Percentiles rank a stretch among this genome's conserved stretches.
Evolutionary conservation across 2,113 vertebrate genomes (phyloP).

Genomic region (Drymodes brunneopygia): DNA sequence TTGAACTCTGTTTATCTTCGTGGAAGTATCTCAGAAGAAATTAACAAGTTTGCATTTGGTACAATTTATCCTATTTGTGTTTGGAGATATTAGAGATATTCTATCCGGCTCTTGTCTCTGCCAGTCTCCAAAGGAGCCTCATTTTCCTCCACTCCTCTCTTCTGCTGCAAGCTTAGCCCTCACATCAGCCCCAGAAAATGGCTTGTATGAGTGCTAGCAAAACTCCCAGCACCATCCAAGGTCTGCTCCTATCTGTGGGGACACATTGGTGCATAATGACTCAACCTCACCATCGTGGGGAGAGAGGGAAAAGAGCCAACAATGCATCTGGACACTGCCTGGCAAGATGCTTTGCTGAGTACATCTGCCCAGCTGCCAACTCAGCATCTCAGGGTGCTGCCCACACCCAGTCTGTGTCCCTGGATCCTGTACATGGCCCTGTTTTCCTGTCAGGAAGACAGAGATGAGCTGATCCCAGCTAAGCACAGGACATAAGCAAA

Average conservation of each 20-base stretch:
- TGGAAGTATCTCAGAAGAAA: not conserved
- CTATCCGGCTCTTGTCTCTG: not conserved
- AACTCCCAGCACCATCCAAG: not conserved
- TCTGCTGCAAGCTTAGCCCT: not conserved
- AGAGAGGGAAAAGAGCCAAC: not conserved
- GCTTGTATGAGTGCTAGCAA: not conserved
- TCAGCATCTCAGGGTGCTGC: not conserved
- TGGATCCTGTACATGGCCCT: too few relatives aligned
- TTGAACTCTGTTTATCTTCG: not conserved
- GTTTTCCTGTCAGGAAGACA: not conserved
- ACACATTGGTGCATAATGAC: not conserved
- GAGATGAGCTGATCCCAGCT: not conserved
- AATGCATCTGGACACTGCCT: not conserved
- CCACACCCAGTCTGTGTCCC: accelerated
- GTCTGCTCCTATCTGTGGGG: not conserved
- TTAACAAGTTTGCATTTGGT: not conserved
- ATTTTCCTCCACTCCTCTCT: not conserved
- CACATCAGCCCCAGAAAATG: not conserved
- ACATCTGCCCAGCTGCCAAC: accelerated
- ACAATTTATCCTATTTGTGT: not conserved
- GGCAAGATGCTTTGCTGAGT: not conserved
- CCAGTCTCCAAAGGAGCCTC: not conserved
- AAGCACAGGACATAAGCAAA: not conserved
- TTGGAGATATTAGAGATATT: not conserved
- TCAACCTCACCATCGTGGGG: not conserved